These are phyloP conservation scores for Trachelus troglodyta DNA, from an alignment of 2,888 invertebrate genomes.

Conservation along the genomic window DNA sequence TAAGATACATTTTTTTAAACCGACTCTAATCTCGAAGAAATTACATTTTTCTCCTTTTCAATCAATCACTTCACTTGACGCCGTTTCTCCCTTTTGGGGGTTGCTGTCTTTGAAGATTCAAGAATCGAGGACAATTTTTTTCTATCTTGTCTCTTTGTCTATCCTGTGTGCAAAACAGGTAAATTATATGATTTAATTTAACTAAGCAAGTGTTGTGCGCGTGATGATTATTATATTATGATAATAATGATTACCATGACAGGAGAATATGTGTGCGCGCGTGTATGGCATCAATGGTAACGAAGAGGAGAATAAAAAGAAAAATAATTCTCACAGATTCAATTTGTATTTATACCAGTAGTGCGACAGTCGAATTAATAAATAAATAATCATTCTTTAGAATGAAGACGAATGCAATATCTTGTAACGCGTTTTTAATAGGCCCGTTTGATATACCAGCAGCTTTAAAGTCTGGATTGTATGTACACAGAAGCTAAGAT, in stretches of 20 bases:
- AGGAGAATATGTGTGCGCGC: background rate
- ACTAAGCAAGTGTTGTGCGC: background rate
- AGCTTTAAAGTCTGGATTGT: conserved; percentile 21
- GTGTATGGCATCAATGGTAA: background rate
- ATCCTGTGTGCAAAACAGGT: background rate
- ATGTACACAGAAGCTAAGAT: conserved; percentile 22
- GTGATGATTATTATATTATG: background rate
- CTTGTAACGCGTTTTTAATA: background rate
- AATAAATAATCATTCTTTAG: background rate
- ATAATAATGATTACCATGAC: background rate
- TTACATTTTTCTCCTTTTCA: background rate
- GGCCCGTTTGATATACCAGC: background rate
- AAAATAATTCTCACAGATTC: background rate
- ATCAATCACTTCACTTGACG: background rate
- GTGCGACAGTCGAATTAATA: background rate
- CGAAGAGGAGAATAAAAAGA: background rate
- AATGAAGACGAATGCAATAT: background rate
- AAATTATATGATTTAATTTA: background rate
- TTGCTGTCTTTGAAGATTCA: background rate
- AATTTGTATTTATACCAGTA: background rate
- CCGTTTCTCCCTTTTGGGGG: background rate
- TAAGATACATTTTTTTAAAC: background rate
- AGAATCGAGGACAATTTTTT: background rate
- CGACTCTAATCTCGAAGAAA: background rate
- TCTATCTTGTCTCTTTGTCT: background rate